phyloP scores from a whole-genome alignment of 35 echinoderm and acorn worm genomes.

The Hemicentrotus pulcherrimus region DNA sequence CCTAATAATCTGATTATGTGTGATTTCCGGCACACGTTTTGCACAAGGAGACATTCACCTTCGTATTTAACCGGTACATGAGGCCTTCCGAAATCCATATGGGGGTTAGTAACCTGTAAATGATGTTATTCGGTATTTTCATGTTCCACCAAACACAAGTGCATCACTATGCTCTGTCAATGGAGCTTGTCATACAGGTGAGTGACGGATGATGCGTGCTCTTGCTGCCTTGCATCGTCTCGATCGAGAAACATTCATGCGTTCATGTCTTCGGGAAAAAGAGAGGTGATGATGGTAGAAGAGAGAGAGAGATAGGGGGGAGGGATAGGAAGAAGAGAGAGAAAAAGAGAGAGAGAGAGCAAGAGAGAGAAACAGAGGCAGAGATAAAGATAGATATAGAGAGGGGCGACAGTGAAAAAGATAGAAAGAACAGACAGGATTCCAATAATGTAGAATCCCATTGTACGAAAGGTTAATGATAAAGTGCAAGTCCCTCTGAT shows the following conservation, averaged over 20 bases:
- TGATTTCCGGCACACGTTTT: conserved; percentile 10
- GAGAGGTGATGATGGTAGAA: neutral
- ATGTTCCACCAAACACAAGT: neutral
- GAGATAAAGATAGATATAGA: no score
- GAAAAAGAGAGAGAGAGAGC: neutral
- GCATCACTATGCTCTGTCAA: neutral
- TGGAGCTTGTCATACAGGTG: neutral
- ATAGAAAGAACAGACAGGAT: no score
- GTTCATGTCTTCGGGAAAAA: neutral
- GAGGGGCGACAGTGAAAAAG: no score
- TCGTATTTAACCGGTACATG: neutral
- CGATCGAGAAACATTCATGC: neutral
- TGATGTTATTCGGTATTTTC: neutral
- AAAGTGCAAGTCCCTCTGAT: no score
- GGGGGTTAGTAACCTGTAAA: neutral
- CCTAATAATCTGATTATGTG: conserved; percentile 13
- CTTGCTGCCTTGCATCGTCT: neutral
- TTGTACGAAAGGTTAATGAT: no score
- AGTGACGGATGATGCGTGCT: neutral
- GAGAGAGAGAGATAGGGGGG: neutral
- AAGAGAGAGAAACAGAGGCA: neutral
- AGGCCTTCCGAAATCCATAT: neutral
- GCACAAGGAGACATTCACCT: conserved; percentile 1
- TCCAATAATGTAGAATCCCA: no score
- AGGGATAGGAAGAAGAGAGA: neutral